Evolutionary conservation across 2,113 vertebrate genomes (phyloP).

Genomic region (Regulus satrapa): DNA sequence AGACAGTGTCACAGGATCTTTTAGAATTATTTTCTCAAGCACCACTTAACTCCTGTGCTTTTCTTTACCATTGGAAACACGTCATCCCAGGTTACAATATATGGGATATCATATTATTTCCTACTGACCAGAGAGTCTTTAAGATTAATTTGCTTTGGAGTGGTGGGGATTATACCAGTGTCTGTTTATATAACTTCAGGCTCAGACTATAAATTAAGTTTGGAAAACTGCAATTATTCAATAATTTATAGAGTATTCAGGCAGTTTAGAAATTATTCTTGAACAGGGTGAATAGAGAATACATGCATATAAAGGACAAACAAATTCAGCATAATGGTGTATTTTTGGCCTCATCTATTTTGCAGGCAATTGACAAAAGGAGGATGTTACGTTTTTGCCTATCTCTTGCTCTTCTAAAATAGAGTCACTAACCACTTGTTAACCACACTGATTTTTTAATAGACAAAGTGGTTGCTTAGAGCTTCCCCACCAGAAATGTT

Average conservation of each 20-base stretch:
- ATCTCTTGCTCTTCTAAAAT: slow-evolving; percentile 63
- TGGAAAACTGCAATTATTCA: slow-evolving; percentile 43
- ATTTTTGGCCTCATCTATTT: slow-evolving; percentile 48
- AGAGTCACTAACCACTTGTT: slow-evolving; percentile 74
- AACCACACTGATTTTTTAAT: slow-evolving; percentile 75
- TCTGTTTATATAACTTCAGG: slow-evolving; percentile 40
- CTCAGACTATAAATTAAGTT: slow-evolving; percentile 27
- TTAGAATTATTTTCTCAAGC: background rate
- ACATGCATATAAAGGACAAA: slow-evolving; percentile 49
- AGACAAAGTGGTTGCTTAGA: slow-evolving; percentile 53
- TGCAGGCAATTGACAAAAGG: slow-evolving; percentile 66
- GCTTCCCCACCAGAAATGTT: slow-evolving; percentile 69
- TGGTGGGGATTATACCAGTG: background rate
- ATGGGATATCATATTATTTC: background rate
- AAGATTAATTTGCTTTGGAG: background rate
- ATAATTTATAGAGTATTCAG: slow-evolving; percentile 59
- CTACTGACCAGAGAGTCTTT: background rate
- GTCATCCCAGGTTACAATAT: background rate
- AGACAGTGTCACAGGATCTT: background rate
- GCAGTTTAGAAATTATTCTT: slow-evolving; percentile 41
- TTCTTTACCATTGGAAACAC: background rate
- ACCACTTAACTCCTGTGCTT: background rate
- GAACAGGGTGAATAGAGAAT: slow-evolving; percentile 13
- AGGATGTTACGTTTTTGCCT: slow-evolving; percentile 61
- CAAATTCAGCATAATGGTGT: slow-evolving; percentile 28